Percentiles rank a stretch among this genome's conserved stretches.
phyloP scores from a whole-genome alignment of 2,797 vertebrate genomes.

The Salmo trutta region DNA sequence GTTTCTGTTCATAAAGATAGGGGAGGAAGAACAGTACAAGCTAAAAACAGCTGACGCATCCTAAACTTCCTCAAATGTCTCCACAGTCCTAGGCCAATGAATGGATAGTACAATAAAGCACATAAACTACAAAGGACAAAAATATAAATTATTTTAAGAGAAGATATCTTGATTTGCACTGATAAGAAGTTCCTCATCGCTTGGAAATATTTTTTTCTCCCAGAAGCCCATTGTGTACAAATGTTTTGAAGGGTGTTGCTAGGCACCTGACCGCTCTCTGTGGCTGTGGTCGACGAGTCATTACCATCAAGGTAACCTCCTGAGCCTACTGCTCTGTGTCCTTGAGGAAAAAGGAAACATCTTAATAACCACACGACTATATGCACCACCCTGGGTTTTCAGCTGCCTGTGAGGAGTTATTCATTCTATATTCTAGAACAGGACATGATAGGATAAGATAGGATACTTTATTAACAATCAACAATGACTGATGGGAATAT shows the following conservation, averaged over 20 bases:
- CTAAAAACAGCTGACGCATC: not conserved
- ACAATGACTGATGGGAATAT: not conserved
- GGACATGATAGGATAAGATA: too few relatives aligned
- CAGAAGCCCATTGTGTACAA: not conserved
- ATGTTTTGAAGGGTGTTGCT: not conserved
- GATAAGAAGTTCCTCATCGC: not conserved
- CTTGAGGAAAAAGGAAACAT: not conserved
- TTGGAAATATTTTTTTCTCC: not conserved
- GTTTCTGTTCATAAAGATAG: too few relatives aligned
- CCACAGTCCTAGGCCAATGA: not conserved
- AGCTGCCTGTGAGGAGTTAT: too few relatives aligned
- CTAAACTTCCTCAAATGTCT: not conserved
- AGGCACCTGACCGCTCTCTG: not conserved
- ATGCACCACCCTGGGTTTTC: too few relatives aligned
- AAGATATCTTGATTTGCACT: not conserved
- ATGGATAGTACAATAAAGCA: not conserved
- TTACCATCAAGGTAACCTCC: not conserved
- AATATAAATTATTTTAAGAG: not conserved
- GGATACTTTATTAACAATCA: not conserved
- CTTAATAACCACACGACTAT: too few relatives aligned
- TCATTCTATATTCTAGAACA: too few relatives aligned
- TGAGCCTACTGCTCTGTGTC: not conserved
- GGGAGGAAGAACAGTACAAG: not conserved
- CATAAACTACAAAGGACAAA: not conserved
- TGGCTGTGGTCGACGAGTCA: not conserved